A percentile compares a stretch with the other conserved stretches of the same genome.
Conservation (phyloP, 64 coral and sea anemone species). For the Montipora capricornis region DNA sequence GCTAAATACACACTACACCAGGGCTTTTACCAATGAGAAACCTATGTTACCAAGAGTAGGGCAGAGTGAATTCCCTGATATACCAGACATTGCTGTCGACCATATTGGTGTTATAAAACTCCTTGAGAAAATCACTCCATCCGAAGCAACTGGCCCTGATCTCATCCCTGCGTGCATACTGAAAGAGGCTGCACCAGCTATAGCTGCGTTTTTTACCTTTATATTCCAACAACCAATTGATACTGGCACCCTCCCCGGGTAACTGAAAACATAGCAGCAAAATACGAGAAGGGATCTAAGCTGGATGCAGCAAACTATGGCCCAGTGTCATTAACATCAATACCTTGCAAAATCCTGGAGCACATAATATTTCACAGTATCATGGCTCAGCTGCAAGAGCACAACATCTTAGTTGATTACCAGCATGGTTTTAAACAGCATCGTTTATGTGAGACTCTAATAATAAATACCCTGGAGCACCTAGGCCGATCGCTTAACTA, state of each 20-base stretch:
- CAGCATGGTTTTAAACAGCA: conserved; percentile 2
- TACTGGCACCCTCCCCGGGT: not conserved
- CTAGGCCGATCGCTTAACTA: not conserved
- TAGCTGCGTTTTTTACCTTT: not conserved
- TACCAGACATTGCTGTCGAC: no score
- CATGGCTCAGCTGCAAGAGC: not conserved
- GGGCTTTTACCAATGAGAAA: no score
- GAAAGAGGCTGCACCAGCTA: not conserved
- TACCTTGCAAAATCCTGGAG: conserved; percentile 16
- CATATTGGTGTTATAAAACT: no score
- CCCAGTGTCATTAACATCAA: not conserved
- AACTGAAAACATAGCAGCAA: conserved; percentile 5
- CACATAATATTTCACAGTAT: not conserved
- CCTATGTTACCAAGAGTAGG: no score
- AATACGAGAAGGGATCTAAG: conserved; percentile 11
- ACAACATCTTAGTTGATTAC: not conserved
- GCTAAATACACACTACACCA: no score
- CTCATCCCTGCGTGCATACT: not conserved
- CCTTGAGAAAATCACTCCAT: no score
- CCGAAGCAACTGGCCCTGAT: no score
- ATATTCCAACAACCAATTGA: not conserved
- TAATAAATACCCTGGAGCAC: not conserved
- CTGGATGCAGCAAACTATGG: not conserved
- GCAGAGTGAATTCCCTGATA: no score
- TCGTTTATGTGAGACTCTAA: conserved; percentile 2